These are phyloP conservation scores for Erpobdella octoculata DNA, from an alignment of 2,888 invertebrate species.

Conservation along the genomic window DNA sequence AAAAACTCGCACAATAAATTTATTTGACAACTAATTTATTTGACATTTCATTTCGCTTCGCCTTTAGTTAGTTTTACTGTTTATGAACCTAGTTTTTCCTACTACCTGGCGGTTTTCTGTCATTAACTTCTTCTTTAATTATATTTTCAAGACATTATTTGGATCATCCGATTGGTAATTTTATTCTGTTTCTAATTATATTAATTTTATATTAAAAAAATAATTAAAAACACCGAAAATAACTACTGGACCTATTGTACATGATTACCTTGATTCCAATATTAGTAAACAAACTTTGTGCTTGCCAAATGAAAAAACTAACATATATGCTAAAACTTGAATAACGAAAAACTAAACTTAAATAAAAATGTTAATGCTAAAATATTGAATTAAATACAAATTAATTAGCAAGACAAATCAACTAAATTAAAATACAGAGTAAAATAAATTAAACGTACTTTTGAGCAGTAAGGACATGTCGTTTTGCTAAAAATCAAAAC, in stretches of 20 bases:
- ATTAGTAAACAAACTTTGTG: neutral
- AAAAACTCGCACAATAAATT: no score
- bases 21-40: no score
- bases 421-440: neutral
- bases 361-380: neutral
- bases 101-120: no score
- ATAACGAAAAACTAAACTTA: neutral
- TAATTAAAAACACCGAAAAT: neutral
- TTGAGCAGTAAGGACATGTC: slow-evolving; percentile 55
- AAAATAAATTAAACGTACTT: slow-evolving; percentile 46
- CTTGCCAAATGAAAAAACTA: neutral
- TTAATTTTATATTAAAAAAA: neutral
- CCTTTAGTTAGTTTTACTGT: no score
- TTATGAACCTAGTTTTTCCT: no score
- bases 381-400: neutral
- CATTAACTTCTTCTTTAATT: no score
- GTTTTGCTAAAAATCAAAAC: slow-evolving; percentile 57
- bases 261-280: neutral
- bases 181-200: no score
- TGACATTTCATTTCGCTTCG: no score
- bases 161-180: no score
- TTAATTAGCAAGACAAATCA: neutral
- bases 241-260: neutral
- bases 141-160: no score
- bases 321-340: neutral